These are phyloP conservation scores for Plutella xylostella DNA, from an alignment of 2,888 invertebrate genomes.

Conservation along the genomic window DNA sequence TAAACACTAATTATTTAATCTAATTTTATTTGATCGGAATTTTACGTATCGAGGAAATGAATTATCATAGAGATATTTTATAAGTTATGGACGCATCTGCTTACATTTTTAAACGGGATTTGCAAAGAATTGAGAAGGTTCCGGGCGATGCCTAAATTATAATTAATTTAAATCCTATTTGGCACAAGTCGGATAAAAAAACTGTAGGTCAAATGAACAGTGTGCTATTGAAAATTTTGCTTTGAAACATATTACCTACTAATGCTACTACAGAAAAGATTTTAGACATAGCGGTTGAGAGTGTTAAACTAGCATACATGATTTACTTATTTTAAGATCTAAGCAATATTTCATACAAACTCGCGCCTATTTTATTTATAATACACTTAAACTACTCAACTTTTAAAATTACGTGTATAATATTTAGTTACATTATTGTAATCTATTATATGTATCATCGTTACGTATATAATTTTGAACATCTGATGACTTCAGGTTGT, in stretches of 20 bases:
- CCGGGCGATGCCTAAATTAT: neutral
- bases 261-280: too few species aligned
- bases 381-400: conserved; percentile 64
- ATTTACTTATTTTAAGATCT: conserved; percentile 25
- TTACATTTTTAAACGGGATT: neutral
- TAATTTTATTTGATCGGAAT: conserved; percentile 51
- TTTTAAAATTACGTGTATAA: conserved; percentile 66
- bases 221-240: neutral
- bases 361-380: conserved; percentile 57
- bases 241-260: neutral
- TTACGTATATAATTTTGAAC: conserved; percentile 71
- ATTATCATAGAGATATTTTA: conserved; percentile 14
- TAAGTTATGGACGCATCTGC: conserved; percentile 23
- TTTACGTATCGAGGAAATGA: conserved; percentile 46
- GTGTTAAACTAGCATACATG: conserved; percentile 3
- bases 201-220: neutral
- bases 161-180: conserved; percentile 7
- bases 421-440: conserved; percentile 67
- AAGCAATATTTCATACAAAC: conserved; percentile 63
- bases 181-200: conserved; percentile 8
- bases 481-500: conserved; percentile 54
- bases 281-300: neutral
- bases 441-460: conserved; percentile 65
- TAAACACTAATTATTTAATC: conserved; percentile 55
- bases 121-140: neutral